Base-by-base conservation (phyloP, 2,113 vertebrate genomes). In the Festucalex cinctus region DNA sequence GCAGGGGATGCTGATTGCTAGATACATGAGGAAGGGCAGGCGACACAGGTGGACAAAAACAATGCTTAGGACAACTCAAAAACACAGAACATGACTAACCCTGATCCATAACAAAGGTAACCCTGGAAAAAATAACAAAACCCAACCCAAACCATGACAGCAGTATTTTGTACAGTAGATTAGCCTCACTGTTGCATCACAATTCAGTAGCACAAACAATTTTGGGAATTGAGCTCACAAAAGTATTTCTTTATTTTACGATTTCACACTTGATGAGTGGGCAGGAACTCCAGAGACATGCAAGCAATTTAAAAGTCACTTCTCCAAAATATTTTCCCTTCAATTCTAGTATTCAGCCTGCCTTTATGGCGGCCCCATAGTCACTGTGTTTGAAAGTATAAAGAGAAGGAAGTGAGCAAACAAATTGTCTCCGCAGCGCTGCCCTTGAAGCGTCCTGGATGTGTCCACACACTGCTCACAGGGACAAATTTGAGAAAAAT, bases 391-490 rank as follows among this genome's bases (percentile, higher is more conserved):
- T 61, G n/a, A 41, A 41, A 13, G 36, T 41, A 61, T 69, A 69
- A 79, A 65, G 4, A 48, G 56, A 61, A 53, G 57, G 12, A 66
- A 66, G 20, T 63, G 66, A 62, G n/a, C 28, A 65, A 59, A 74
- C 46, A 54, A 77, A 74, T 48, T 63, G 22, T 32, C 51, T 24
- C 63, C 75, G 58, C 49, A 60, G 77, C 65, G 49, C n/a, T 77
- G 80, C 51, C 88, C 78, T 88, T 85, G 76, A 84, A 74, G 80
- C 76, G 65, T 69, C 75, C 78, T 63, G 26, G 62, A 64, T 60
- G 64, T 77, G 75, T 69, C 66, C n/a, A 69, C 51, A 66, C 57
- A 62, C 26, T 76, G 64, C 75, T 76, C 68, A 46, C 17, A 12
- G 68, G 53, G 80, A 77, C 71, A 81, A 60, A 75, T 22, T 71